Conservation (phyloP, 1,140 invertebrate species). For the Drosophila repletoides region DNA sequence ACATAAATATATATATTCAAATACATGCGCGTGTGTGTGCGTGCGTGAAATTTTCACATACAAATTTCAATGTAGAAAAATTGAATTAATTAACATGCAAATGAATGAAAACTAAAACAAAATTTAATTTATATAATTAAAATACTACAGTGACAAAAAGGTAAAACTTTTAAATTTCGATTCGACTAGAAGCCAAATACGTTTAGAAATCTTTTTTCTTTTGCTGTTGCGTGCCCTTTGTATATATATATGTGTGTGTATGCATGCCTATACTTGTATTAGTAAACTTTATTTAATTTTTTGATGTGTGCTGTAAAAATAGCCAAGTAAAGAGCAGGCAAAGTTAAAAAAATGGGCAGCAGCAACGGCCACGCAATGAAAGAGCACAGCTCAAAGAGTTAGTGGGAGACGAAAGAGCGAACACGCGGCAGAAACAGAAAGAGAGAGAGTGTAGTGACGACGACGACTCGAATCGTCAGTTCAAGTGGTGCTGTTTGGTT, state of each 20-base stretch:
- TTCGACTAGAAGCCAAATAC: slow-evolving; percentile 43
- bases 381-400: neutral
- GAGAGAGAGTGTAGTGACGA: slow-evolving; percentile 14
- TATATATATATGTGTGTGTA: slow-evolving; percentile 23
- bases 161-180: slow-evolving; percentile 49
- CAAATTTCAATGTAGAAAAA: slow-evolving; percentile 39
- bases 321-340: slow-evolving; percentile 47
- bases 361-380: slow-evolving; percentile 32
- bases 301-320: slow-evolving; percentile 75
- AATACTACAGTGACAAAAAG: slow-evolving; percentile 58
- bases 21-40: slow-evolving; percentile 7
- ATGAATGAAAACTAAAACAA: slow-evolving; percentile 51
- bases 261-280: slow-evolving; percentile 31
- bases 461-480: slow-evolving; percentile 33
- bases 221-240: slow-evolving; percentile 40
- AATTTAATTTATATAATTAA: slow-evolving; percentile 7
- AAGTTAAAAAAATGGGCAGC: slow-evolving; percentile 37
- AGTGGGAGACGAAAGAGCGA: neutral
- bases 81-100: slow-evolving; percentile 43
- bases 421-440: neutral
- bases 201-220: slow-evolving; percentile 27
- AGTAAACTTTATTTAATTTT: slow-evolving; percentile 63
- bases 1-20: slow-evolving; percentile 26
- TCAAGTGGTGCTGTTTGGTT: slow-evolving; percentile 41
- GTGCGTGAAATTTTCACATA: slow-evolving; percentile 45